Conservation (phyloP, 2,797 vertebrate species). For the Platalea minor region DNA sequence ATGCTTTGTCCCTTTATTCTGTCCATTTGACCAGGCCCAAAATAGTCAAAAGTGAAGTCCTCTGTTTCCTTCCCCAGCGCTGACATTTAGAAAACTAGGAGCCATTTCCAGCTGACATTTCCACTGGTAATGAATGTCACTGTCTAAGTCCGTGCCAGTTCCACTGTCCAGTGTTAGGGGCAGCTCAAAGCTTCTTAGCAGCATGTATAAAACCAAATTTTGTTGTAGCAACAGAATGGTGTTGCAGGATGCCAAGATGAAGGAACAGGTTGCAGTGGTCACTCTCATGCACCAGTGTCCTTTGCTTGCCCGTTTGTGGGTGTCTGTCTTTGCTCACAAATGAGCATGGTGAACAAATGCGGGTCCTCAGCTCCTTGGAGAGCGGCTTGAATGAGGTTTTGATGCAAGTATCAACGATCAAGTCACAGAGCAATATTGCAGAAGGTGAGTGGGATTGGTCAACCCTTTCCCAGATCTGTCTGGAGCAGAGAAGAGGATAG, state of each 20-base stretch:
- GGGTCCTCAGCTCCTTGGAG: neutral
- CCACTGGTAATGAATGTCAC: too few species aligned
- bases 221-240: neutral
- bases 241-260: neutral
- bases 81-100: neutral
- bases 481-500: neutral
- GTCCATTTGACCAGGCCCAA: neutral
- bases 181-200: neutral
- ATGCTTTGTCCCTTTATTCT: neutral
- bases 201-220: neutral
- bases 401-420: neutral
- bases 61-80: neutral
- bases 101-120: neutral
- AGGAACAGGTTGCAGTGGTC: neutral
- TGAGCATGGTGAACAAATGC: neutral
- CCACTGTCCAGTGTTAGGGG: neutral
- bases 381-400: neutral
- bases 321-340: neutral
- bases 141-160: neutral
- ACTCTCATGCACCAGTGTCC: neutral
- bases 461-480: neutral
- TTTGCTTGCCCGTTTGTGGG: neutral
- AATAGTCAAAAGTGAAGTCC: neutral
- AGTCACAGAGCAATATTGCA: neutral
- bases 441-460: neutral